A percentile compares a stretch with the other conserved stretches of the same genome.
phyloP scores from a whole-genome alignment of 2,888 invertebrate species.

The Tortricodes alternella region DNA sequence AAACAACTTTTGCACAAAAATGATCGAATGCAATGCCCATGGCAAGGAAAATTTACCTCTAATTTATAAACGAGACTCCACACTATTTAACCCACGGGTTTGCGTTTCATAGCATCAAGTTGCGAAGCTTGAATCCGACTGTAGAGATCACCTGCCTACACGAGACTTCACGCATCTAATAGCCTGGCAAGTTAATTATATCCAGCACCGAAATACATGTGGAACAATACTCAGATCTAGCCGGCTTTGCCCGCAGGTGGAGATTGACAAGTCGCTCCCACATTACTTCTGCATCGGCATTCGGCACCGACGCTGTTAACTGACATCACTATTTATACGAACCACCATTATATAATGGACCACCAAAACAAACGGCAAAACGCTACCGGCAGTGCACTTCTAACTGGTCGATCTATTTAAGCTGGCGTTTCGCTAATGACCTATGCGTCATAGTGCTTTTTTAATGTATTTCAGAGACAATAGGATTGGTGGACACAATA shows the following conservation, averaged over 20 bases:
- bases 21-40: no score
- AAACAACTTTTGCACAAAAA: no score
- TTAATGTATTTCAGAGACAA: conserved; percentile 24
- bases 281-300: conserved; percentile 32
- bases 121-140: no score
- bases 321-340: conserved; percentile 30
- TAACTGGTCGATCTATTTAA: conserved; percentile 27
- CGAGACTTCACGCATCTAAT: conserved; percentile 4
- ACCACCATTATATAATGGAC: conserved; percentile 15
- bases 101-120: no score
- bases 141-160: background rate
- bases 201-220: conserved; percentile 22
- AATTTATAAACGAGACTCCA: no score
- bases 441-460: conserved; percentile 28
- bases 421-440: conserved; percentile 30
- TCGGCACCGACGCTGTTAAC: conserved; percentile 28
- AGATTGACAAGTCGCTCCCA: conserved; percentile 27
- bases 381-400: background rate
- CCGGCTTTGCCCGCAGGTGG: conserved; percentile 26
- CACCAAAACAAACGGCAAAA: background rate
- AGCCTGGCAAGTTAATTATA: conserved; percentile 15
- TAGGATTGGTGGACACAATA: conserved; percentile 19
- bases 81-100: no score
- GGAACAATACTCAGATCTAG: conserved; percentile 26
- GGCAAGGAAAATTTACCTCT: no score